Conservation (phyloP, 1,140 invertebrate genomes). For the Ceratosolen solmsi region DNA sequence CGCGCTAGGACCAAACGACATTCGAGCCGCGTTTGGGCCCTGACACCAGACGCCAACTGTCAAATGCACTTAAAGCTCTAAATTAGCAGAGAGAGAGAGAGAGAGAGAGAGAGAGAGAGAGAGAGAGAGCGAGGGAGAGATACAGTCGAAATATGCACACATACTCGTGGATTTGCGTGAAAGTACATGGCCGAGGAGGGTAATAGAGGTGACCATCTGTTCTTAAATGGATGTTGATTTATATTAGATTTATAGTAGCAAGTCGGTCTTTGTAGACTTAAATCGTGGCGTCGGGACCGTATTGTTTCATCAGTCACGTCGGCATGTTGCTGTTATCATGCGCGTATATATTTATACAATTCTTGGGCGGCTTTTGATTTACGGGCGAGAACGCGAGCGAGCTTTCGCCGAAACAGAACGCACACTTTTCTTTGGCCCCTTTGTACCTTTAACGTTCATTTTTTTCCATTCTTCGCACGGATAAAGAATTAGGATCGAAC, state of each 20-base stretch:
- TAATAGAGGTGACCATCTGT: too few relatives aligned
- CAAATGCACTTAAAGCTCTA: conserved; percentile 59
- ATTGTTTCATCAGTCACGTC: conserved; percentile 30
- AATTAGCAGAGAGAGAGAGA: too few relatives aligned
- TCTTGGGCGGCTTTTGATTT: conserved; percentile 36
- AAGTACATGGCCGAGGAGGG: too few relatives aligned
- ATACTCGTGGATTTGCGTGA: too few relatives aligned
- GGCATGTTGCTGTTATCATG: too few relatives aligned
- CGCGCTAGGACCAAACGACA: conserved; percentile 50
- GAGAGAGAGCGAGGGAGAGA: background rate
- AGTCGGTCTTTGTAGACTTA: too few relatives aligned
- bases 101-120: too few relatives aligned
- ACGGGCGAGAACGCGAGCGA: background rate
- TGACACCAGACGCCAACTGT: conserved; percentile 51
- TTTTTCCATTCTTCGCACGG: background rate
- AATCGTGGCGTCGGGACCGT: background rate
- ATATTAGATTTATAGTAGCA: background rate
- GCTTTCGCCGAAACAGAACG: background rate
- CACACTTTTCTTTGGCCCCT: background rate
- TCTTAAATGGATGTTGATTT: conserved; percentile 29
- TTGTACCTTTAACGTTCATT: background rate
- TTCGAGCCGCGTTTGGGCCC: conserved; percentile 36
- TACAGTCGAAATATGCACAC: too few relatives aligned
- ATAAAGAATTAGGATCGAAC: conserved; percentile 17
- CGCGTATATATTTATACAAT: conserved; percentile 30